Conservation (phyloP, 2,113 vertebrate species). For the Pagrus major region DNA sequence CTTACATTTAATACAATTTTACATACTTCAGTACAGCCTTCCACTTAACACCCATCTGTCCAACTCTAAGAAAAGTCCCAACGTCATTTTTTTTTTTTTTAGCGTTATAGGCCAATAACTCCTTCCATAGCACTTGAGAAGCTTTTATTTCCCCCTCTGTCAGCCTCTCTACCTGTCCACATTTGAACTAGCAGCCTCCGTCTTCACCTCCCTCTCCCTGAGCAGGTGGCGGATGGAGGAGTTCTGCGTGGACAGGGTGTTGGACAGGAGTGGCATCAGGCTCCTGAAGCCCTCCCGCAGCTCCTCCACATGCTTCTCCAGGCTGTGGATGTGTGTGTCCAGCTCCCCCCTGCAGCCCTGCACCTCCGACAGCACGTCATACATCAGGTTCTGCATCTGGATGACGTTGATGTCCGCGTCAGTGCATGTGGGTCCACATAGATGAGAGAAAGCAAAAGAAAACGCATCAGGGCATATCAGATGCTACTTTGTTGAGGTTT, state of each 20-base stretch:
- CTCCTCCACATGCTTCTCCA: slow-evolving; percentile 83
- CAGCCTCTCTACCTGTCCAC: slow-evolving; percentile 56
- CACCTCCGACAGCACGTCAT: slow-evolving; percentile 88
- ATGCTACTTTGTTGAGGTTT: background rate
- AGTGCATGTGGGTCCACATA: background rate
- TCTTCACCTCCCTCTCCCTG: slow-evolving; percentile 74
- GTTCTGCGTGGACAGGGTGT: slow-evolving; percentile 80
- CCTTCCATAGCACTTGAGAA: background rate
- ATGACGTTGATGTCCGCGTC: background rate
- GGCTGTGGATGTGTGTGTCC: slow-evolving; percentile 84
- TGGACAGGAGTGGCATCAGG: slow-evolving; percentile 82
- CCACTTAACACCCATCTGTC: background rate
- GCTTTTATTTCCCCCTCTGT: background rate
- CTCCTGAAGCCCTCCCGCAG: slow-evolving; percentile 79
- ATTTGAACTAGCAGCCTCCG: background rate
- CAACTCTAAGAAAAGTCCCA: background rate
- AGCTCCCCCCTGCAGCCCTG: slow-evolving; percentile 89
- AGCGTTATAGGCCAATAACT: background rate
- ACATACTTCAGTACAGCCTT: background rate
- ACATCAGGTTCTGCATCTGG: slow-evolving; percentile 90
- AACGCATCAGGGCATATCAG: slow-evolving; percentile 14
- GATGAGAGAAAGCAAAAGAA: background rate
- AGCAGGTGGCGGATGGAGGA: slow-evolving; percentile 82
- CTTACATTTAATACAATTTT: slow-evolving; percentile 1
- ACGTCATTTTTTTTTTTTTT: rapidly evolving